Conservation (phyloP, 2,113 vertebrate genomes). For the Eurypyga helias region DNA sequence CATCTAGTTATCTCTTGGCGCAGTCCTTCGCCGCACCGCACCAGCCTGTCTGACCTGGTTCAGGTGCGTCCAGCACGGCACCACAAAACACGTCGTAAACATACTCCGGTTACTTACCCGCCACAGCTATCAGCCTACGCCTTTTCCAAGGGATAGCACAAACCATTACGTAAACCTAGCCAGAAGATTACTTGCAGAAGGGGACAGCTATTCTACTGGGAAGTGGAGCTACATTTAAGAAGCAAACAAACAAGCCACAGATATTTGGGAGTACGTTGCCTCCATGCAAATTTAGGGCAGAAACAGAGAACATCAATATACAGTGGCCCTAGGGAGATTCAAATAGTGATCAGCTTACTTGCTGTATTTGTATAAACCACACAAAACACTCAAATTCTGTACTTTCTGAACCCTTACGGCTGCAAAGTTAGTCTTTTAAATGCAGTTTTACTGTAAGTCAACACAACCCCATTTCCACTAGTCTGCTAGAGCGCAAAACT, state of each 20-base stretch:
- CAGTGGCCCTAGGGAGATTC: not conserved
- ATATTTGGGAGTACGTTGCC: not conserved
- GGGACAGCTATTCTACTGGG: not conserved
- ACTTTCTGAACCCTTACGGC: not conserved
- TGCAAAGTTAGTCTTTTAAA: not conserved
- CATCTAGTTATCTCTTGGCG: not conserved
- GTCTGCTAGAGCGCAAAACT: not conserved
- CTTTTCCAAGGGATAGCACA: not conserved
- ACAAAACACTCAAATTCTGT: not conserved
- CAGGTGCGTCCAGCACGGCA: not conserved
- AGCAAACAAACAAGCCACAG: not conserved
- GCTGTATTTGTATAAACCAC: not conserved
- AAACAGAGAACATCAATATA: not conserved
- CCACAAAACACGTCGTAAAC: not conserved
- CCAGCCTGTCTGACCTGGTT: not conserved
- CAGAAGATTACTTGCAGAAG: not conserved
- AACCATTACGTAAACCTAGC: not conserved
- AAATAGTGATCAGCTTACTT: not conserved
- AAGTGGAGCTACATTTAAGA: not conserved
- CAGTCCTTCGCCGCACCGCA: not conserved
- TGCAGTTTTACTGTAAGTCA: not conserved
- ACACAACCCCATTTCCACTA: not conserved
- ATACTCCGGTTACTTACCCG: not conserved
- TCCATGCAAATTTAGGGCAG: not conserved
- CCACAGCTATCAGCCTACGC: not conserved